Evolutionary conservation across 2,797 vertebrate species (phyloP).

Genomic region (Xyrichtys novacula): DNA sequence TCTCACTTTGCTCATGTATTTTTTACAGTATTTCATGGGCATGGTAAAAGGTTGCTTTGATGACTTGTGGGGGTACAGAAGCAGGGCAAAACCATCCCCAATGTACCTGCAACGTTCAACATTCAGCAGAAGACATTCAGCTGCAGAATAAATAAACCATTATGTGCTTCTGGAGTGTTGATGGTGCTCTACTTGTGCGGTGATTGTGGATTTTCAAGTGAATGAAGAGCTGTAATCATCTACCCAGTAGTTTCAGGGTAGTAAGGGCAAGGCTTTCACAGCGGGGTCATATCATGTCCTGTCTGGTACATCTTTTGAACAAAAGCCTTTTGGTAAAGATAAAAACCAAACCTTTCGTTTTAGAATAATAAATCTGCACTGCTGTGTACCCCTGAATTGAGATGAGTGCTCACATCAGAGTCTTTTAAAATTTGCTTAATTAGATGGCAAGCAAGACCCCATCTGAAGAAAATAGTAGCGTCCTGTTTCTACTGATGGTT

Average conservation of each 20-base stretch:
- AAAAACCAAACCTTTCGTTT: neutral
- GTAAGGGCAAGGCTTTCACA: neutral
- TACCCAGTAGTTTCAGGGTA: neutral
- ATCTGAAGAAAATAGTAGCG: no score
- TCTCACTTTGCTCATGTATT: neutral
- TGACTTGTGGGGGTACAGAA: neutral
- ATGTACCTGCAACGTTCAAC: neutral
- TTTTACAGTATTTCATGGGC: neutral
- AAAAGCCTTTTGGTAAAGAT: neutral
- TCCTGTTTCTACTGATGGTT: no score
- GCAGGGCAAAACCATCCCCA: neutral
- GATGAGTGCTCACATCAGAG: no score
- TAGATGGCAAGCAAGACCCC: no score
- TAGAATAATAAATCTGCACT: no score
- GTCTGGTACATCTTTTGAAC: neutral
- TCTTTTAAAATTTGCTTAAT: no score
- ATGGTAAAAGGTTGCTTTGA: neutral
- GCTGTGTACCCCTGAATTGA: no score
- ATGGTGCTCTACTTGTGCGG: neutral
- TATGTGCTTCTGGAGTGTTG: neutral
- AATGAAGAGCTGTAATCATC: neutral
- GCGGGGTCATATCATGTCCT: neutral
- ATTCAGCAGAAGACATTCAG: neutral
- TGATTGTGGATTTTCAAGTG: neutral
- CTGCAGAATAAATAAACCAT: conserved; percentile 2